Evolutionary conservation across 2,888 invertebrate species (phyloP).

Genomic region (Ectemnius continuus): DNA sequence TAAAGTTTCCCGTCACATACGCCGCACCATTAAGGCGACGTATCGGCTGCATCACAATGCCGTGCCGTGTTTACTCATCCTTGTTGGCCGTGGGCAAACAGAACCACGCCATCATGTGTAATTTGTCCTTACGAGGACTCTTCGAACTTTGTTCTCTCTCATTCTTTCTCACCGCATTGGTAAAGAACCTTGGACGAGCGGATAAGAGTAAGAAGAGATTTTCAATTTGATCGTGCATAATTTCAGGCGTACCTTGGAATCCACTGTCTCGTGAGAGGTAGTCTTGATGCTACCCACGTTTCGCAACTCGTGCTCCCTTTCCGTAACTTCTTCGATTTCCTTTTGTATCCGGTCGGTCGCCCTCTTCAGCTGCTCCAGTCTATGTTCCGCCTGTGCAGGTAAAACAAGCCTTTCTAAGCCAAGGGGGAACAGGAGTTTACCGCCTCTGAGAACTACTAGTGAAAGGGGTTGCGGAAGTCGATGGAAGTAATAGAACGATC

Average conservation of each 20-base stretch:
- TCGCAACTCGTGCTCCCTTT: conserved; percentile 89
- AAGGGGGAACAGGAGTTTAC: too few species aligned
- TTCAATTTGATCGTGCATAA: neutral
- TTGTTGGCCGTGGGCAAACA: conserved; percentile 22
- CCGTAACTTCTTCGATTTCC: conserved; percentile 92
- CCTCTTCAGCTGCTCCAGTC: conserved; percentile 85
- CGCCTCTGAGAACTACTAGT: too few species aligned
- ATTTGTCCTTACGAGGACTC: conserved; percentile 44
- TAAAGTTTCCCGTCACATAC: conserved; percentile 14
- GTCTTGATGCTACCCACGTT: conserved; percentile 81
- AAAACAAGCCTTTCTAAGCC: too few species aligned
- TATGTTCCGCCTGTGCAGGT: conserved; percentile 80
- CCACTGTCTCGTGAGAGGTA: conserved; percentile 80
- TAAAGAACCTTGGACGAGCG: conserved; percentile 44
- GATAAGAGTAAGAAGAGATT: conserved; percentile 3
- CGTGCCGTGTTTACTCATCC: conserved; percentile 29
- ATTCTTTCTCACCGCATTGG: conserved; percentile 36
- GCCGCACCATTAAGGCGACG: conserved; percentile 17
- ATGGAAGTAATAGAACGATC: too few species aligned
- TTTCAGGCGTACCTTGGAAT: conserved; percentile 72
- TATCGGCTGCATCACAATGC: conserved; percentile 27
- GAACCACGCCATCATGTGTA: conserved; percentile 11
- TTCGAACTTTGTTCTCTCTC: conserved; percentile 38
- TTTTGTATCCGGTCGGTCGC: conserved; percentile 87
- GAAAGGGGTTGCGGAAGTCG: too few species aligned